Base-by-base conservation (phyloP, 2,888 invertebrate genomes). In the Leucozona laternaria region DNA sequence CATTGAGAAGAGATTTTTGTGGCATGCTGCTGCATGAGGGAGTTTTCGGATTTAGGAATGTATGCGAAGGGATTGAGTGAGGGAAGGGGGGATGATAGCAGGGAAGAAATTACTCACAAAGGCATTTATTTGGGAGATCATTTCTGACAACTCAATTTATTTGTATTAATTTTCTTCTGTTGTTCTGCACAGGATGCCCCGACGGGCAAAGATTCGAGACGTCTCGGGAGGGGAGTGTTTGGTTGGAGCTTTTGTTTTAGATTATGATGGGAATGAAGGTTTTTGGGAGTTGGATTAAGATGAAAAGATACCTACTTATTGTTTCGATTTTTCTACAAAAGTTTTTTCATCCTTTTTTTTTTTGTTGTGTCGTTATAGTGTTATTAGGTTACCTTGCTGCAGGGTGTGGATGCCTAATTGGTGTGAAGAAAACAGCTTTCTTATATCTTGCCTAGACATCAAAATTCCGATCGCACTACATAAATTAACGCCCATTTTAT, bases 71-170 rank as follows among this genome's bases (percentile, higher is more conserved):
- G 15, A 13, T 1, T 34, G 28, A 28, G 28, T 15, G 13, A 15
- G 13, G 8, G 11, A 13, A 22, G 3, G 20, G 17, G 2, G 13
- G 20, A 17, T 15, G 25, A 80, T 77, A 81, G 70, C 71, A 60
- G 50, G 83, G 88, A 90, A 90, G 90, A 91, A 91, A 92, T 92
- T 92, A 92, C 91, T 92, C 92, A 92, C 90, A 90, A 90, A 91
- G 91, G 91, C 91, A 92, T 92, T 92, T 92, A 92, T 92, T 92
- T 92, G 91, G 91, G 91, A 91, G 92, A 92, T 92, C 92, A 92
- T 92, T 91, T 91, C 91, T 92, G 92, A 92, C 92, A 92, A 92
- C 92, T 92, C 92, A 92, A 92, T 92, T 92, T 92, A 92, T 92
- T 92, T 92, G 91, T 92, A 92, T 92, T 92, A 92, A 92, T 92